A percentile compares a stretch with the other conserved stretches of the same genome.
Evolutionary conservation across 1,140 invertebrate species (phyloP).

Genomic region (Lerema accius): DNA sequence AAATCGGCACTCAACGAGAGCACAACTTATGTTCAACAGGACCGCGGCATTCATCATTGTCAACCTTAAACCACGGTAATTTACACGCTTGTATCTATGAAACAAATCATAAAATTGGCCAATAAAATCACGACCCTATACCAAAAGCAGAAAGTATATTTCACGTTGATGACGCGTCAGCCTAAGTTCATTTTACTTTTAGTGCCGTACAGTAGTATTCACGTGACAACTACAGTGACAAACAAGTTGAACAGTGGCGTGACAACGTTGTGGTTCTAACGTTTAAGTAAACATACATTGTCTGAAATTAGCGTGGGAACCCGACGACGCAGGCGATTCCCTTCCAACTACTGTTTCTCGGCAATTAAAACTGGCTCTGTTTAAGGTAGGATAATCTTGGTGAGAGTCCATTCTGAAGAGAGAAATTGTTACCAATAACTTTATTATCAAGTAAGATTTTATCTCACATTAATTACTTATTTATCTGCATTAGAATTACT

Average conservation of each 20-base stretch:
- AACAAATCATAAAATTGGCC: background rate
- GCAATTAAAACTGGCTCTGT: constrained; percentile 17
- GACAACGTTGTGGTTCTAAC: constrained; percentile 23
- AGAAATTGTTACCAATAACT: too few relatives aligned
- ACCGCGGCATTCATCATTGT: constrained; percentile 23
- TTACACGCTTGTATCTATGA: constrained; percentile 24
- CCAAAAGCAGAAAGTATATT: background rate
- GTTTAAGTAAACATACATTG: constrained; percentile 30
- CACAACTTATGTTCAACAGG: too few relatives aligned
- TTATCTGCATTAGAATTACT: too few relatives aligned
- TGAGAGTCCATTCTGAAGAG: too few relatives aligned
- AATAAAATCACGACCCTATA: constrained; percentile 7
- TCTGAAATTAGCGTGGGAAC: constrained; percentile 31
- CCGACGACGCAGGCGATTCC: constrained; percentile 11
- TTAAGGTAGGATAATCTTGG: background rate
- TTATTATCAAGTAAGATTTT: too few relatives aligned
- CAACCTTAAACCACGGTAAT: constrained; percentile 26
- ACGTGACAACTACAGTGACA: constrained; percentile 27
- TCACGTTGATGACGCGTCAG: background rate
- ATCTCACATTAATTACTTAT: too few relatives aligned
- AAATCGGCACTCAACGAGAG: constrained; percentile 13
- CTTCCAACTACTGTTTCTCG: constrained; percentile 24
- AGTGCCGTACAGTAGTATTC: constrained; percentile 3
- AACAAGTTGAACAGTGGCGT: constrained; percentile 29
- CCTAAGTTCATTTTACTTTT: constrained; percentile 14